phyloP scores from a whole-genome alignment of 2,113 vertebrate species.

The Cacatua alba region DNA sequence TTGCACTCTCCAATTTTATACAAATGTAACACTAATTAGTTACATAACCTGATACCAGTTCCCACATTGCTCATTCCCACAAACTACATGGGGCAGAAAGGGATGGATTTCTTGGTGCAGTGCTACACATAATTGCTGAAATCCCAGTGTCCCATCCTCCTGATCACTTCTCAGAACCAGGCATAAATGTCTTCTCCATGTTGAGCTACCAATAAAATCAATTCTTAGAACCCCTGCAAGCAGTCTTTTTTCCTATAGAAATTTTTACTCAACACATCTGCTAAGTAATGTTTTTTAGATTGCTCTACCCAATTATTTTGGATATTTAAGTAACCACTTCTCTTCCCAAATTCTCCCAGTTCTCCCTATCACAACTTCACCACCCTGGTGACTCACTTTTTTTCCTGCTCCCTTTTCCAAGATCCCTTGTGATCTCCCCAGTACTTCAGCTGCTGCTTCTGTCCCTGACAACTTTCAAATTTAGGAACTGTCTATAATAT shows the following conservation, averaged over 20 bases:
- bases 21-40: not conserved
- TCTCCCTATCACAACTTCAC: not conserved
- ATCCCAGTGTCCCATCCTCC: accelerated
- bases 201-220: not conserved
- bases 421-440: not conserved
- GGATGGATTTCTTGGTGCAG: not conserved
- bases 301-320: not conserved
- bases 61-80: not conserved
- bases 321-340: not conserved
- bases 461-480: not conserved
- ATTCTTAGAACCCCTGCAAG: not conserved
- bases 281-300: not conserved
- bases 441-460: not conserved
- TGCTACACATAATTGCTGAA: accelerated
- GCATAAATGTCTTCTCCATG: not conserved
- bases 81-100: accelerated
- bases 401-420: not conserved
- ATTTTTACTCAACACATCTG: not conserved
- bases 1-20: not conserved
- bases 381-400: not conserved
- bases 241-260: not conserved
- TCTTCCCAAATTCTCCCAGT: not conserved
- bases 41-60: not conserved
- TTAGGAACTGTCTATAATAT: not conserved
- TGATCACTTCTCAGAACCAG: not conserved